Conservation (phyloP, 2,797 vertebrate genomes). For the Oreochromis mossambicus region DNA sequence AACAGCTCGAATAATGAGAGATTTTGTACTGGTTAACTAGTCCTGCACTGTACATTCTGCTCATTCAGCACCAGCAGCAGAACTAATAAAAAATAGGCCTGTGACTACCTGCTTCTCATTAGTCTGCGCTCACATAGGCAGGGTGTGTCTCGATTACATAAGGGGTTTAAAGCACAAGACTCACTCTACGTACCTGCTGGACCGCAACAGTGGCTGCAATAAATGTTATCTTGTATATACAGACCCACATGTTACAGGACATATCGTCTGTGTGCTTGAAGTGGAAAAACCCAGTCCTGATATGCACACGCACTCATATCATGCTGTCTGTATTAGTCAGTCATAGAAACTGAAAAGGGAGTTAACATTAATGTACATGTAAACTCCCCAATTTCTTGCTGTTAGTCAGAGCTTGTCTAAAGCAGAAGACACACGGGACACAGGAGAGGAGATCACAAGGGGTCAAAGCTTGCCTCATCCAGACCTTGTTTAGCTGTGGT, state of each 20-base stretch:
- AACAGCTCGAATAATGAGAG: not conserved
- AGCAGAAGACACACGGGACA: not conserved
- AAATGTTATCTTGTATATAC: not conserved
- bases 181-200: not conserved
- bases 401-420: slow-evolving; percentile 1
- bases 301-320: not conserved
- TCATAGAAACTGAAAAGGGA: not conserved
- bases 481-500: slow-evolving; percentile 20
- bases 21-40: not conserved
- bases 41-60: not conserved
- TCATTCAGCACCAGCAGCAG: not conserved
- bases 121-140: slow-evolving; percentile 3
- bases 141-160: slow-evolving; percentile 44
- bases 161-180: not conserved
- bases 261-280: not conserved
- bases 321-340: slow-evolving; percentile 10
- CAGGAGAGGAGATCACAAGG: slow-evolving; percentile 20
- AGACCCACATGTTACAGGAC: not conserved
- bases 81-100: not conserved
- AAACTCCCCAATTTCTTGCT: not conserved
- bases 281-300: slow-evolving; percentile 14
- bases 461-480: slow-evolving; percentile 39
- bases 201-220: not conserved
- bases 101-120: slow-evolving; percentile 34
- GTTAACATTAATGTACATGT: slow-evolving; percentile 1